Evolutionary conservation across 2,888 invertebrate species (phyloP), one percentile per base, ranked within the genome.

Genomic region (Malthinus seriepunctatus): DNA sequence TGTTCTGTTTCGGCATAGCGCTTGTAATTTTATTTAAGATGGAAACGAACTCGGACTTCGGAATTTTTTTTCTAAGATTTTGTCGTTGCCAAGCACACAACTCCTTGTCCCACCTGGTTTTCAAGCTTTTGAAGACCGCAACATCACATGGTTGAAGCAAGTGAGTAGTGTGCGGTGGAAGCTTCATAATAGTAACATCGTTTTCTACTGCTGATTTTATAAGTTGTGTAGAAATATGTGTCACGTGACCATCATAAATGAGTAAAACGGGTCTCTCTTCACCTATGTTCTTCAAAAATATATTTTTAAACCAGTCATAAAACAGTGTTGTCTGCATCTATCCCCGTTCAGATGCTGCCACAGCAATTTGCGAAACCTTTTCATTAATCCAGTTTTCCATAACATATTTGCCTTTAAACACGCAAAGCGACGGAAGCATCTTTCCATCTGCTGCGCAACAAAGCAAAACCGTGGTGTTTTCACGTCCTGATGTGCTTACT

Each of bases 261-360:
- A 32, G 11, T 9, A 31, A 23, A 8, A 34, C 48, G 2, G 37
- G 48, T 11, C 35, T 34, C 14, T 65, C 47, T 44, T 58, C 15
- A 15, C 34, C 39, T 33, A 50, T 50, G 23, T 54, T 50, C 23
- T 6, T 9, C 9, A 55, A 50, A 14, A 48, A 54, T 32, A 49
- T 32, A 11, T 46, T 31, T 32, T 10, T 44, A 50, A 59, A 54
- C 59, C 50, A 59, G 10, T 59, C 45, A n/a, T 15, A 46, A 54
- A 67, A 71, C 5, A 72, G 57, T 0, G 65, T 61, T 2, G 66
- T 62, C 39, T 75, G 70, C 67, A 75, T 74, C 72, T 72, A 73
- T 1, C 71, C 72, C 56, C 73, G 73, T 34, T 50, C 55, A 3
- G 68, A 70, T 3, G 69, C 67, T 4, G 71, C 67, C 48, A 69